Evolutionary conservation across 2,888 invertebrate species (phyloP).

Genomic region (Ennomos quercinarius): DNA sequence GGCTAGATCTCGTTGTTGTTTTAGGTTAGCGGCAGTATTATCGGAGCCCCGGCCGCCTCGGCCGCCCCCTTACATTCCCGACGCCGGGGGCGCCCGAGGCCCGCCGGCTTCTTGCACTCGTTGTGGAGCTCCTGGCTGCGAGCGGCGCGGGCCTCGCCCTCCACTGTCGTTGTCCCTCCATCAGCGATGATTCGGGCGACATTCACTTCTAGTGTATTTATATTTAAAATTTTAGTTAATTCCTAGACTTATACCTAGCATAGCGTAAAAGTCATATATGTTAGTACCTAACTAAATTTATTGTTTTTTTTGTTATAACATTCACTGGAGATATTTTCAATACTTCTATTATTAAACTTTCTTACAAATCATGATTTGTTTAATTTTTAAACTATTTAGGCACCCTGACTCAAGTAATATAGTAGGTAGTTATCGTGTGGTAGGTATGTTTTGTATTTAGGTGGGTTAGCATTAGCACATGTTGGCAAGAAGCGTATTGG

Average conservation of each 20-base stretch:
- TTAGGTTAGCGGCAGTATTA: conserved; percentile 69
- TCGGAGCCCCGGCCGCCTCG: conserved; percentile 46
- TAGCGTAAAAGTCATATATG: conserved; percentile 73
- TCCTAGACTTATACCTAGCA: conserved; percentile 82
- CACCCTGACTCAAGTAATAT: too few relatives aligned
- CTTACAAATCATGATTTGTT: conserved; percentile 71
- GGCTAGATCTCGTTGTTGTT: conserved; percentile 88
- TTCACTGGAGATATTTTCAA: conserved; percentile 84
- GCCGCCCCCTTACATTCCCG: conserved; percentile 42
- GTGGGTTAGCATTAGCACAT: too few relatives aligned
- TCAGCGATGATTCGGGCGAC: conserved; percentile 31
- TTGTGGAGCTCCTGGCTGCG: conserved; percentile 9
- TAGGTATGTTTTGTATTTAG: too few relatives aligned
- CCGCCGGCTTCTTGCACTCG: conserved; percentile 7
- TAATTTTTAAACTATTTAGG: conserved; percentile 15
- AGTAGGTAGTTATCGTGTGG: too few relatives aligned
- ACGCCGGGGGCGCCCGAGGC: conserved; percentile 27
- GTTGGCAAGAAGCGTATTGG: too few relatives aligned
- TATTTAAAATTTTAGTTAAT: conserved; percentile 83
- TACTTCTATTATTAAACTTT: conserved; percentile 85
- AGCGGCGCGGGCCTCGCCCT: conserved; percentile 16
- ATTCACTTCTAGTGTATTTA: conserved; percentile 84
- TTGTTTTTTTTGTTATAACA: conserved; percentile 81
- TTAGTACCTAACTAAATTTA: conserved; percentile 85
- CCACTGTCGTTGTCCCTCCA: conserved; percentile 1